These are phyloP conservation scores for Melanargia galathea DNA, from an alignment of 2,888 invertebrate species.

Conservation along the genomic window DNA sequence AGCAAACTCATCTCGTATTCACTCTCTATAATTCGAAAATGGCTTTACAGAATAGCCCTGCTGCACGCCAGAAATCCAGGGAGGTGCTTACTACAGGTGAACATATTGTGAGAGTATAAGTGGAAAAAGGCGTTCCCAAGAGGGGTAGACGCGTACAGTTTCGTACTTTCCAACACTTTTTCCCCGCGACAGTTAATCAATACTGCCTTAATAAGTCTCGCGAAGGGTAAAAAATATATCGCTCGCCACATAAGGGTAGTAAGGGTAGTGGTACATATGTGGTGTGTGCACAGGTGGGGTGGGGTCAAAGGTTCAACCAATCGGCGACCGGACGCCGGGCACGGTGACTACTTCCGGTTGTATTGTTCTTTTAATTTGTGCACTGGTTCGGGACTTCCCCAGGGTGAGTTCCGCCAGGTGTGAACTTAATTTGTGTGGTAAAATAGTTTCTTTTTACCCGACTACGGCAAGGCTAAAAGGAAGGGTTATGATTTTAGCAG, in stretches of 20 bases:
- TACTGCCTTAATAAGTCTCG: slow-evolving; percentile 26
- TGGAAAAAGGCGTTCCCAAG: background rate
- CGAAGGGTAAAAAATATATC: slow-evolving; percentile 30
- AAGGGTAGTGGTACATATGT: slow-evolving; percentile 34
- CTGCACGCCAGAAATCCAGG: no score
- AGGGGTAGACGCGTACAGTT: background rate
- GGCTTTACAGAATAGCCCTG: no score
- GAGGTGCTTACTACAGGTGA: background rate
- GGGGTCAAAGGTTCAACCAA: slow-evolving; percentile 78
- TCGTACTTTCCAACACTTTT: slow-evolving; percentile 22
- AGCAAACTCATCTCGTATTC: no score
- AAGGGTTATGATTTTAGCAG: no score
- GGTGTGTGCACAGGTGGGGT: slow-evolving; percentile 57
- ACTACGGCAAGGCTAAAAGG: no score
- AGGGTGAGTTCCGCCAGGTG: slow-evolving; percentile 66
- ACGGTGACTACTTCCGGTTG: slow-evolving; percentile 66
- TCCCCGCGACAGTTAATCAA: slow-evolving; percentile 30
- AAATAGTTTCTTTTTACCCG: no score
- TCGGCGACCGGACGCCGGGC: slow-evolving; percentile 64
- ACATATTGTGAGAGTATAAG: background rate
- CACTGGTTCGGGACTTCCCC: slow-evolving; percentile 38
- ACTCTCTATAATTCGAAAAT: no score
- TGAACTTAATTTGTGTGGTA: slow-evolving; percentile 36
- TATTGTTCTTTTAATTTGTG: slow-evolving; percentile 66
- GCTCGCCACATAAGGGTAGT: slow-evolving; percentile 28